Evolutionary conservation across 1,140 invertebrate species (phyloP).

Genomic region (Drosophila arizonae): DNA sequence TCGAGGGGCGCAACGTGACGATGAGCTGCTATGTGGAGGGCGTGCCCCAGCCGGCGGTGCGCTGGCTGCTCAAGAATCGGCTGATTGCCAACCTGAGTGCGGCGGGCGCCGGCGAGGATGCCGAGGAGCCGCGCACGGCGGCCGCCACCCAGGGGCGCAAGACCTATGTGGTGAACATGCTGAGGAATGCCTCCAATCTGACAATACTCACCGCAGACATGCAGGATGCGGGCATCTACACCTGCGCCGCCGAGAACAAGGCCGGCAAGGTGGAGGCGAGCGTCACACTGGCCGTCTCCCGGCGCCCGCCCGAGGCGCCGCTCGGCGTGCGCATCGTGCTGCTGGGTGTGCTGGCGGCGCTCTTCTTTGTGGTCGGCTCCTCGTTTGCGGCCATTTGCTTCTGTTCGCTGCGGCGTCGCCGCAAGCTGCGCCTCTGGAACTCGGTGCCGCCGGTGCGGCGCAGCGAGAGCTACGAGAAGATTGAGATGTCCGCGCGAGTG

Average conservation of each 20-base stretch:
- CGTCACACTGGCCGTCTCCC: slow-evolving; percentile 87
- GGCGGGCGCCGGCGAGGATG: slow-evolving; percentile 48
- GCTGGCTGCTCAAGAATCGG: slow-evolving; percentile 83
- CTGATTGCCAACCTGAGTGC: slow-evolving; percentile 79
- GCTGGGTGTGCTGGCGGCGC: slow-evolving; percentile 85
- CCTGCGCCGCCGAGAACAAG: slow-evolving; percentile 90
- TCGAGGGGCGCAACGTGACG: slow-evolving; percentile 89
- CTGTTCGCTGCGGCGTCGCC: slow-evolving; percentile 83
- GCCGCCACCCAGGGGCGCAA: slow-evolving; percentile 83
- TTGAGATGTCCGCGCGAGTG: slow-evolving; percentile 85
- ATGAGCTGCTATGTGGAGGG: slow-evolving; percentile 88
- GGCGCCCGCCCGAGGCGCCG: slow-evolving; percentile 82
- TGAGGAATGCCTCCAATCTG: slow-evolving; percentile 86
- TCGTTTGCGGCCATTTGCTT: slow-evolving; percentile 86
- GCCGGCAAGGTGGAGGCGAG: slow-evolving; percentile 89
- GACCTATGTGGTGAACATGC: slow-evolving; percentile 84
- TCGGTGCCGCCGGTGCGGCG: slow-evolving; percentile 77
- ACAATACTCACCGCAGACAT: slow-evolving; percentile 88
- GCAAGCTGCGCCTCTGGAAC: slow-evolving; percentile 80
- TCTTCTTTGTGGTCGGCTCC: slow-evolving; percentile 84
- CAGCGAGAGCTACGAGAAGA: slow-evolving; percentile 89
- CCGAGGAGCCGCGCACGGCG: slow-evolving; percentile 59
- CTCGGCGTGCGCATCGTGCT: slow-evolving; percentile 85
- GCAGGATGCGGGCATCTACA: slow-evolving; percentile 89
- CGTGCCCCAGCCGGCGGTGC: slow-evolving; percentile 87